Conservation (phyloP, 2,888 invertebrate species). For the Ornithoptera priamus region DNA sequence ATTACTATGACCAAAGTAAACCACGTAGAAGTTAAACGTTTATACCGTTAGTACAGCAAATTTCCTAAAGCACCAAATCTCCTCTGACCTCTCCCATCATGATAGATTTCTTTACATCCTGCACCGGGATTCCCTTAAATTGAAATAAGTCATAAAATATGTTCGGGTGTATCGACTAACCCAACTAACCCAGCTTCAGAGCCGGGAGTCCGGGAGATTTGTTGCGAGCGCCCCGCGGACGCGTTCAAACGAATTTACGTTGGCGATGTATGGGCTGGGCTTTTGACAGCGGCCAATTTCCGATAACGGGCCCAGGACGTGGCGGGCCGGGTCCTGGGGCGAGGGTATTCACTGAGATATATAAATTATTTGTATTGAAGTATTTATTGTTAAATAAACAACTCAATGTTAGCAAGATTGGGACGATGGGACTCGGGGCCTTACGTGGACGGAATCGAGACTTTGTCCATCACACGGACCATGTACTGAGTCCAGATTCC, state of each 20-base stretch:
- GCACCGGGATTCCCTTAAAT: slow-evolving; percentile 10
- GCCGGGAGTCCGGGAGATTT: slow-evolving; percentile 33
- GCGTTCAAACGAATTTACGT: slow-evolving; percentile 23
- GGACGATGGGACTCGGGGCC: too few relatives aligned
- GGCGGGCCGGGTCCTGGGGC: slow-evolving; percentile 17
- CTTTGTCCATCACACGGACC: too few relatives aligned
- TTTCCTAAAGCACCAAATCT: too few relatives aligned
- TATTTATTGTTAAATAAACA: too few relatives aligned
- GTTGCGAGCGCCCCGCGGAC: slow-evolving; percentile 33
- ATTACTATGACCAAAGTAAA: too few relatives aligned
- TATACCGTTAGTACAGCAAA: too few relatives aligned
- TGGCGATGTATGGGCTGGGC: slow-evolving; percentile 32
- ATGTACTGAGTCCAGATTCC: too few relatives aligned
- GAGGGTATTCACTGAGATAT: slow-evolving; percentile 14
- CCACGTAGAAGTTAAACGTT: too few relatives aligned
- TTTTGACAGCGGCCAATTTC: slow-evolving; percentile 35
- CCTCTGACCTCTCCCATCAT: slow-evolving; percentile 3
- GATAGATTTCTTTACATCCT: slow-evolving; percentile 6
- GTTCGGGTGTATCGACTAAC: slow-evolving; percentile 19
- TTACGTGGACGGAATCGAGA: too few relatives aligned
- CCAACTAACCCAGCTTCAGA: slow-evolving; percentile 10
- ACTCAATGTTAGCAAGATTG: too few relatives aligned
- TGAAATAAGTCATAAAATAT: slow-evolving; percentile 21
- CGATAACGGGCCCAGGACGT: slow-evolving; percentile 32
- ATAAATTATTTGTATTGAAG: slow-evolving; percentile 2